Evolutionary conservation across 2,888 invertebrate genomes (phyloP).

Genomic region (Drosophila ustulata): DNA sequence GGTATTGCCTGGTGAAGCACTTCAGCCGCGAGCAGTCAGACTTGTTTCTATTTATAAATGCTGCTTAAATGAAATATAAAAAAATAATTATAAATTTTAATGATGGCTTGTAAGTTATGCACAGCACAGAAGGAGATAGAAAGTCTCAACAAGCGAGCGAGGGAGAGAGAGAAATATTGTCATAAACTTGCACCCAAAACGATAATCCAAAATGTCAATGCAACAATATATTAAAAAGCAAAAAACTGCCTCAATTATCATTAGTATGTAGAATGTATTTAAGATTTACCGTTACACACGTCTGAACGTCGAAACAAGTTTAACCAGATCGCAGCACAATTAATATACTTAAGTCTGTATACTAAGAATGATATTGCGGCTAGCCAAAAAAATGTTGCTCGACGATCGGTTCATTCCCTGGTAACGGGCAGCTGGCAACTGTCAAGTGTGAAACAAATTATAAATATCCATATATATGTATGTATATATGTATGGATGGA

Average conservation of each 20-base stretch:
- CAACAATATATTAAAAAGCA: slow-evolving; percentile 43
- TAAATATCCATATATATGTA: slow-evolving; percentile 11
- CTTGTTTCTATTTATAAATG: slow-evolving; percentile 29
- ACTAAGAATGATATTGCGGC: slow-evolving; percentile 43
- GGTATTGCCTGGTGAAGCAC: neutral
- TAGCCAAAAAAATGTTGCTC: slow-evolving; percentile 49
- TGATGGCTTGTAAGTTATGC: slow-evolving; percentile 4
- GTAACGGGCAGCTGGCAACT: slow-evolving; percentile 56
- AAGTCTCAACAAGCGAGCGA: neutral
- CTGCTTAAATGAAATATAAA: slow-evolving; percentile 16
- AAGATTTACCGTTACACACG: slow-evolving; percentile 68
- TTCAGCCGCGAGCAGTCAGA: neutral
- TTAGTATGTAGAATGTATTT: slow-evolving; percentile 55
- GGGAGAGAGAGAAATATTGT: slow-evolving; percentile 12
- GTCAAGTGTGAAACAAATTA: slow-evolving; percentile 32
- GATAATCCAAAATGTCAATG: slow-evolving; percentile 51
- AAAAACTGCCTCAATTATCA: slow-evolving; percentile 52
- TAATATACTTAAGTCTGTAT: slow-evolving; percentile 14
- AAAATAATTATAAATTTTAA: slow-evolving; percentile 33
- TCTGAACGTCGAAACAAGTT: slow-evolving; percentile 59
- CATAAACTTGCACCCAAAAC: slow-evolving; percentile 31
- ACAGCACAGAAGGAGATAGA: neutral
- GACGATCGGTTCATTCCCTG: slow-evolving; percentile 34
- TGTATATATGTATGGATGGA: slow-evolving; percentile 31
- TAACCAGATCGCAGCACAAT: slow-evolving; percentile 62